These are phyloP conservation scores for Watsonalla binaria DNA, from an alignment of 2,888 invertebrate genomes.

Conservation along the genomic window DNA sequence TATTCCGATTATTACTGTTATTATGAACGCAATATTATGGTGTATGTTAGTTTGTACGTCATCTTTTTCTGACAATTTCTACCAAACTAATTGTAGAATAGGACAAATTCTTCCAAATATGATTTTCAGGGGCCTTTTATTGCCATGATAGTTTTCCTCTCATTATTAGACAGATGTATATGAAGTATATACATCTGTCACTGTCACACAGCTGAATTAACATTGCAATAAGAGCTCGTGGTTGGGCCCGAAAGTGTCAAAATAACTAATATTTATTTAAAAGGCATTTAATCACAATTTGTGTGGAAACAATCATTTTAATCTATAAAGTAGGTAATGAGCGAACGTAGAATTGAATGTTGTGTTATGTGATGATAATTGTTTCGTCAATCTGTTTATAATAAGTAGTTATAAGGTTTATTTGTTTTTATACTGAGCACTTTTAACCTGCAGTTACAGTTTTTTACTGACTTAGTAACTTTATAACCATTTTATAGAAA, in stretches of 20 bases:
- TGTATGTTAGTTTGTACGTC: constrained; percentile 4
- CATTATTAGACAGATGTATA: too few relatives aligned
- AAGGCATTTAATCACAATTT: constrained; percentile 20
- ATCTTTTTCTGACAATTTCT: constrained; percentile 1
- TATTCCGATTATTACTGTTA: constrained; percentile 4
- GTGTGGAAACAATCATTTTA: not conserved
- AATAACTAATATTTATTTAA: not conserved
- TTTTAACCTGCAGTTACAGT: constrained; percentile 1
- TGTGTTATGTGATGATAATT: constrained; percentile 16
- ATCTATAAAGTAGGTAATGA: not conserved
- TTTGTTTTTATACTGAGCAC: constrained; percentile 29
- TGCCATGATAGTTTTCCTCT: too few relatives aligned
- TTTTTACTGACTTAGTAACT: too few relatives aligned
- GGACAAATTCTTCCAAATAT: too few relatives aligned
- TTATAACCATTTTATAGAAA: too few relatives aligned
- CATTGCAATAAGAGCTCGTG: not conserved
- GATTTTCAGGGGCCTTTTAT: too few relatives aligned
- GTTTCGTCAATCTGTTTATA: constrained; percentile 16
- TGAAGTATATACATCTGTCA: too few relatives aligned
- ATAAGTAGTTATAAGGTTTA: constrained; percentile 18
- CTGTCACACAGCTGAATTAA: not conserved
- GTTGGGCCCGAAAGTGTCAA: constrained; percentile 8
- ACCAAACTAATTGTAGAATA: not conserved
- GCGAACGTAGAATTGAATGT: constrained; percentile 6
- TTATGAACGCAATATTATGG: constrained; percentile 4